Base-by-base conservation (phyloP, 2,113 vertebrate genomes). In the Tichodroma muraria region DNA sequence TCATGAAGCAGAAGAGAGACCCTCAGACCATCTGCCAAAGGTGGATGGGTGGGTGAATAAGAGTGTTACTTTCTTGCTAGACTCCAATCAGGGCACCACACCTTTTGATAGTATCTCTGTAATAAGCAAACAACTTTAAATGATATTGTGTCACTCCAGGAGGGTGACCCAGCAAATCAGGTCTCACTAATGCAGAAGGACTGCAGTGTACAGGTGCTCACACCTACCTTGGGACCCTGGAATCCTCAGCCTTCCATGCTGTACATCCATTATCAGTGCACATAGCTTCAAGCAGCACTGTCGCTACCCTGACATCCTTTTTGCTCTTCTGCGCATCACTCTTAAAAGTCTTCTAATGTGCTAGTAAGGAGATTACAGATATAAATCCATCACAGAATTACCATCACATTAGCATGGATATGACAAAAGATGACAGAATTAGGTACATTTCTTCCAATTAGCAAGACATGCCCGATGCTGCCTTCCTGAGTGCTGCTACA, bases 51-150 rank as follows among this genome's bases (percentile, higher is more conserved):
- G 83, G 89, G 73, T 94, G 89, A 93, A 59, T 73, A 90, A 57
- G 84, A 90, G 75, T 64, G 52, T 80, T 83, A 85, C 80, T 87
- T 93, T 92, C 91, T 69, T 87, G 71, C 83, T 76, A 37, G 91
- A 63, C 90, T 81, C 81, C 65, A 54, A 45, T 68, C 81, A 81
- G 76, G 57, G 54, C 57, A 65, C 94, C 95, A 96, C 93, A 24
- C 90, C 93, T 93, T 75, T 17, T 45, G 93, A 96, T 93, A 24
- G 17, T 88, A 92, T 96, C 92, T 89, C 71, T 59, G 44, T 77
- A 93, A 90, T 91, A 61, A 76, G 79, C 83, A 94, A 93, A 92
- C 64, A 87, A 19, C 73, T 47, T 33, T 25, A 53, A 83, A 71
- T 64, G 65, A 23, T 77, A 15, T 23, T 85, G 82, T 93, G 93